Evolutionary conservation across 2,888 invertebrate genomes (phyloP), one percentile per base, ranked within the genome.

Genomic region (Dryobotodes eremita): DNA sequence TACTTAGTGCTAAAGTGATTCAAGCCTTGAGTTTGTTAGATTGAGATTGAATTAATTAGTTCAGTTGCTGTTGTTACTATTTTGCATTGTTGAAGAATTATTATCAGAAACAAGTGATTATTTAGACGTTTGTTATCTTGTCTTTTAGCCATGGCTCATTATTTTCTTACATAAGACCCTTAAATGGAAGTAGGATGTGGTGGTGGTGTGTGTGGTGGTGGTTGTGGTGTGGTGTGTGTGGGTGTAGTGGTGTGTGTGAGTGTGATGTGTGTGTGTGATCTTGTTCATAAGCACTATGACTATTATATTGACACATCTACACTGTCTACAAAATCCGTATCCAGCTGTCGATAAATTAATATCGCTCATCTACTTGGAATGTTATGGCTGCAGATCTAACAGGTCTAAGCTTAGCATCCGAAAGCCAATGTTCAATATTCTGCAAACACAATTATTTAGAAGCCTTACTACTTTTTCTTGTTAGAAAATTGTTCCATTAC

Each of bases 401-500:
- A 50, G 20, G 4, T 50, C 66, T 26, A 6, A 26, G 6, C 2
- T 50, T 50, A 68, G 20, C 20, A 68, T 48, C 0, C 31, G 1
- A 68, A 36, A 36, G 10, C 46, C 46, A 46, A 46, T 11, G 46
- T 46, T 11, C 20, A 46, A n/a, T 10, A 17, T 13, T n/a, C 8
- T 64, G 7, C 23, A 42, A 42, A 15, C 23, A n/a, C 23, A n/a
- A 31, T 15, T 50, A 3, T 50, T 15, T 11, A 48, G 7, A 53
- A 20, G 7, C 55, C 23, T 23, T 10, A 42, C n/a, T 42, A 42
- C 42, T 5, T 42, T 42, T 55, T 55, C 23, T 55, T 57, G 6
- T 6, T 26, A 59, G 59, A 26, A 26, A 17, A 17, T 26, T 20
- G 46, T 2, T 17, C 48, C 20, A 75, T 75, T 91, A 98, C 98